Base-by-base conservation (phyloP, 2,888 invertebrate genomes). In the Stenchaetothrips biformis region DNA sequence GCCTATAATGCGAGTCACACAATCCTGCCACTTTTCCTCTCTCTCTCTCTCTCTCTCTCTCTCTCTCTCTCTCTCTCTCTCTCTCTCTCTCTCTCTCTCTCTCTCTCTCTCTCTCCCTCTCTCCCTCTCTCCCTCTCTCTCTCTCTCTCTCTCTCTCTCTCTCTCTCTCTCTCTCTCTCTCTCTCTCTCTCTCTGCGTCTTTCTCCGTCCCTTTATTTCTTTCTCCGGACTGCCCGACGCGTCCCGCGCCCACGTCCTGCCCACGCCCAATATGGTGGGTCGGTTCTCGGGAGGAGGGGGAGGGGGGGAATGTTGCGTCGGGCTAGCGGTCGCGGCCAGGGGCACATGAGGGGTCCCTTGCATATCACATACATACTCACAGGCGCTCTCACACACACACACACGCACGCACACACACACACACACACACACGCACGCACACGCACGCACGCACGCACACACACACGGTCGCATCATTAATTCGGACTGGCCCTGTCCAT, bases 211-310 rank as follows among this genome's bases (percentile, higher is more conserved):
- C 59, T 59, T 18, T 13, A 16, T 59, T 18, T 9, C 59, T 59
- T 18, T 59, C 59, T 59, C 53, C 53, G 53, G 53, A 18, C 53
- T 4, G 53, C 13, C 53, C 16, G 53, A 53, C 53, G 53, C 67
- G 67, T 21, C 25, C 37, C 37, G 37, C 67, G 25, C 67, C 67
- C 67, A 74, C 67, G 67, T 25, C 21, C 67, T 11, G 8, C 25
- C 67, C 21, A n/a, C 21, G 25, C 67, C 67, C 67, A 25, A 74
- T 74, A 74, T 74, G 67, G 67, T 25, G 67, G 25, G 67, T 25
- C 67, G 67, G 67, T 9, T 74, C 67, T 16, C 53, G 53, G 13
- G 53, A 4, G 53, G 53, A 13, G 53, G 53, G 53, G 53, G 16
- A 18, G 53, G 53, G 53, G 16, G 53, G 53, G 9, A 6, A 37